Evolutionary conservation across 2,113 vertebrate genomes (phyloP).

Genomic region (Corythornis cristatus): DNA sequence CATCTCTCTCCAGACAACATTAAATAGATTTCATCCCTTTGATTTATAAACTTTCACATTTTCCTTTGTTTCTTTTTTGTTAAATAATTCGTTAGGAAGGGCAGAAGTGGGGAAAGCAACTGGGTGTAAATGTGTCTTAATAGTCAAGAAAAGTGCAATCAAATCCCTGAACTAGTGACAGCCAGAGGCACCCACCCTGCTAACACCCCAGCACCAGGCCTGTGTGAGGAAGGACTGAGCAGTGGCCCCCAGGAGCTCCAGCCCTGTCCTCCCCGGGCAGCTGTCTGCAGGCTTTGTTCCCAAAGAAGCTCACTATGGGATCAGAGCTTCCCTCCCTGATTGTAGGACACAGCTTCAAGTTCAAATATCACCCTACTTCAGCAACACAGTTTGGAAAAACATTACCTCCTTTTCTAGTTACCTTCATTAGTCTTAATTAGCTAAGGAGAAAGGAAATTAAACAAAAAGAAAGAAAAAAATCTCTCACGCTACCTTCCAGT

Average conservation of each 20-base stretch:
- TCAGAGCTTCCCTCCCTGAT: slow-evolving; percentile 31
- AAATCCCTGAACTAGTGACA: slow-evolving; percentile 75
- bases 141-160: slow-evolving; percentile 74
- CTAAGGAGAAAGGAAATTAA: slow-evolving; percentile 56
- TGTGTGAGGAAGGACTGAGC: slow-evolving; percentile 28
- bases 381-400: slow-evolving; percentile 57
- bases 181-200: slow-evolving; percentile 41
- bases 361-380: slow-evolving; percentile 65
- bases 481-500: slow-evolving; percentile 75
- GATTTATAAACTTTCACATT: slow-evolving; percentile 71
- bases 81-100: slow-evolving; percentile 71
- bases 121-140: slow-evolving; percentile 22
- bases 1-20: not conserved
- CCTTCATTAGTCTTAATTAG: slow-evolving; percentile 71
- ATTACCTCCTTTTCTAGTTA: slow-evolving; percentile 71
- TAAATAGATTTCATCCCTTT: slow-evolving; percentile 65
- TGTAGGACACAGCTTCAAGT: slow-evolving; percentile 72
- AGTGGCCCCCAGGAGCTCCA: slow-evolving; percentile 24
- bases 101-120: slow-evolving; percentile 23
- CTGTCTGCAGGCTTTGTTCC: slow-evolving; percentile 33
- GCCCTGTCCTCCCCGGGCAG: not conserved
- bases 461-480: slow-evolving; percentile 41
- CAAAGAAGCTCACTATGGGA: not conserved
- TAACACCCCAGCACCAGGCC: slow-evolving; percentile 41
- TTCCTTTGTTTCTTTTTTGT: slow-evolving; percentile 59